Percentiles rank a stretch among this genome's conserved stretches.
Conservation (phyloP, 92 coral and sea anemone species). For the Porites rus region DNA sequence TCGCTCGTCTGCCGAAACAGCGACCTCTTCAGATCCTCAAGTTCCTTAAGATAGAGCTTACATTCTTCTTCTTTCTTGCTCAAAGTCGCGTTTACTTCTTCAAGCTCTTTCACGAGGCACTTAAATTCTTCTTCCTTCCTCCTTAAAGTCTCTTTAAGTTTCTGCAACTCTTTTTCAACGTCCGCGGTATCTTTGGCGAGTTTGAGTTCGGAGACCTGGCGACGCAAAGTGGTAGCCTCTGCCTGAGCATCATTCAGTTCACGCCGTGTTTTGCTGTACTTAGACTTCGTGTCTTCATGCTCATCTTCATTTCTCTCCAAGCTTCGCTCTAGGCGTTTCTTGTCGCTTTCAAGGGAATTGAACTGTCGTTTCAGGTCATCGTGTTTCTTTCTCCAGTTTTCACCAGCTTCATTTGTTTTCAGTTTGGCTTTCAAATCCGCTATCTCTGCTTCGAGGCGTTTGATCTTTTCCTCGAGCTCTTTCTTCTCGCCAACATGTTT, state of each 20-base stretch:
- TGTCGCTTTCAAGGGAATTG: conserved; percentile 72
- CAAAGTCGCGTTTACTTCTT: conserved; percentile 51
- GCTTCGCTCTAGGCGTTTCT: conserved; percentile 63
- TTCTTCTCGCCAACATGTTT: conserved; percentile 67
- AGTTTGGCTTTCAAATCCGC: conserved; percentile 77
- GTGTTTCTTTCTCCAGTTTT: conserved; percentile 68
- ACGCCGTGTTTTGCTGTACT: conserved; percentile 53
- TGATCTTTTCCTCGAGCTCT: conserved; percentile 65
- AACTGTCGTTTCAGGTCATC: conserved; percentile 64
- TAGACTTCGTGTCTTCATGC: conserved; percentile 62
- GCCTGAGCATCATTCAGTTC: conserved; percentile 61
- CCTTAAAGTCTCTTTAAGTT: conserved; percentile 55
- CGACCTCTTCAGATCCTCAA: conserved; percentile 53
- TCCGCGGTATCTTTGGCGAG: conserved; percentile 37
- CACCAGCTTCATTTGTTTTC: conserved; percentile 63
- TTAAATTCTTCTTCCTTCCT: conserved; percentile 62
- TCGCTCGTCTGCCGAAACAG: conserved; percentile 56
- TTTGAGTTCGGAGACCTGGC: conserved; percentile 55
- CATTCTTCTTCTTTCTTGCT: conserved; percentile 61
- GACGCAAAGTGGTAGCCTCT: conserved; percentile 60
- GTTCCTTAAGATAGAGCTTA: conserved; percentile 36
- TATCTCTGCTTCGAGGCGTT: conserved; percentile 74
- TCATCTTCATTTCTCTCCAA: conserved; percentile 69
- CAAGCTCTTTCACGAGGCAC: conserved; percentile 40
- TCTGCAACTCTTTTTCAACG: conserved; percentile 64